Percentiles rank a stretch among this genome's conserved stretches.
These are phyloP conservation scores for Ispidina lecontei DNA, from an alignment of 2,797 vertebrate genomes.

Conservation along the genomic window DNA sequence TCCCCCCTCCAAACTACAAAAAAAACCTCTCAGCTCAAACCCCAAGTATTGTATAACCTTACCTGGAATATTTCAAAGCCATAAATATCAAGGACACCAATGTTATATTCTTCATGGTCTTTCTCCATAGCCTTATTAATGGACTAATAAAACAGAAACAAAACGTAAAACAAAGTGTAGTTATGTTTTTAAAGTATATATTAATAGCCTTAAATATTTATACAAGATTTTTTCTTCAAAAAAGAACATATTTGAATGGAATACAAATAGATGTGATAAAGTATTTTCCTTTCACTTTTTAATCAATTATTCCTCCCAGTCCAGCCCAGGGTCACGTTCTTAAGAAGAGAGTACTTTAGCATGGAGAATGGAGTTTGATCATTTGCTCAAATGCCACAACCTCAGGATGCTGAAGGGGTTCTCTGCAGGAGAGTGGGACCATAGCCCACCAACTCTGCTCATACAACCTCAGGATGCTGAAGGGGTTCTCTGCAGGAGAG, in stretches of 20 bases:
- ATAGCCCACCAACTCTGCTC: not conserved
- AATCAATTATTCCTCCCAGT: not conserved
- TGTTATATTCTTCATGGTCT: conserved; percentile 92
- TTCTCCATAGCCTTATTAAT: conserved; percentile 99
- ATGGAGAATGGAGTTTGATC: not conserved
- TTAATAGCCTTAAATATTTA: not conserved
- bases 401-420: not conserved
- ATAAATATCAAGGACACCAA: conserved; percentile 97
- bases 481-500: not conserved
- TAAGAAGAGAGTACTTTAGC: not conserved
- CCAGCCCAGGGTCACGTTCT: not conserved
- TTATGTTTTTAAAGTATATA: not conserved
- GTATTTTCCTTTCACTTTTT: not conserved
- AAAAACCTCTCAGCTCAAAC: not conserved
- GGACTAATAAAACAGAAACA: conserved; percentile 82
- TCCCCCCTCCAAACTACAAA: not conserved
- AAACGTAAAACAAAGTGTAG: not conserved
- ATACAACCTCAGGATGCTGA: not conserved
- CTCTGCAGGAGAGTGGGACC: not conserved
- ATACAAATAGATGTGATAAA: not conserved
- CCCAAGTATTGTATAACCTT: conserved; percentile 17
- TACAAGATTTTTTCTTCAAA: not conserved
- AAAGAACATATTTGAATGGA: not conserved
- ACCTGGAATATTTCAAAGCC: conserved; percentile 99
- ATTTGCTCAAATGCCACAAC: not conserved